Conservation (phyloP, 2,113 vertebrate genomes). For the Ptilorrhoa leucosticta region DNA sequence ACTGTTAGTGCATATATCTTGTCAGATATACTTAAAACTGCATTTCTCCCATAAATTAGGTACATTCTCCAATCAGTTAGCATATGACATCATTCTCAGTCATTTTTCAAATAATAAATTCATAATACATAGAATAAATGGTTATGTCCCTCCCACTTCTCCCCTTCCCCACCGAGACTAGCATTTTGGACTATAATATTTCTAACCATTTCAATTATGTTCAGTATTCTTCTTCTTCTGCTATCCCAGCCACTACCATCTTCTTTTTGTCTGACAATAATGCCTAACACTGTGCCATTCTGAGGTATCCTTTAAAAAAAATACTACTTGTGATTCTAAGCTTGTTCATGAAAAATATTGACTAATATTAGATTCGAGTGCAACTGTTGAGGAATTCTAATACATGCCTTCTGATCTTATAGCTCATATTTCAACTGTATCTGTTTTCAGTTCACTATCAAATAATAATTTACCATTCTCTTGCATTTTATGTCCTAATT, state of each 20-base stretch:
- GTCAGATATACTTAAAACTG: background rate
- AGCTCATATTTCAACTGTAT: background rate
- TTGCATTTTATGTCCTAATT: background rate
- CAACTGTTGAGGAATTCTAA: background rate
- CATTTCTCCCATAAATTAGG: background rate
- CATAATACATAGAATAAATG: background rate
- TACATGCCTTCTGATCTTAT: background rate
- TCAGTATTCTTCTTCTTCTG: background rate
- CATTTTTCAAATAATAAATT: background rate
- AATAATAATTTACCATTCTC: background rate
- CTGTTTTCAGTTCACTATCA: background rate
- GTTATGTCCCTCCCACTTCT: background rate
- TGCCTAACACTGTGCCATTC: background rate
- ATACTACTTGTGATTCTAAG: background rate
- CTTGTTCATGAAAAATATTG: background rate
- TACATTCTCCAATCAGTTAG: background rate
- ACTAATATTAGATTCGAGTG: background rate
- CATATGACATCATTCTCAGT: background rate
- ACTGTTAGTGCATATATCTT: background rate
- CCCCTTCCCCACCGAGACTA: accelerated
- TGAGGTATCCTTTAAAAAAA: background rate
- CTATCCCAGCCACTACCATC: background rate
- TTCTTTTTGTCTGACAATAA: background rate
- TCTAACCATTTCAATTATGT: background rate
- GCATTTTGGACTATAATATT: background rate